Base-by-base conservation (phyloP, 35 echinoderm and acorn worm species). In the Acanthaster planci region DNA sequence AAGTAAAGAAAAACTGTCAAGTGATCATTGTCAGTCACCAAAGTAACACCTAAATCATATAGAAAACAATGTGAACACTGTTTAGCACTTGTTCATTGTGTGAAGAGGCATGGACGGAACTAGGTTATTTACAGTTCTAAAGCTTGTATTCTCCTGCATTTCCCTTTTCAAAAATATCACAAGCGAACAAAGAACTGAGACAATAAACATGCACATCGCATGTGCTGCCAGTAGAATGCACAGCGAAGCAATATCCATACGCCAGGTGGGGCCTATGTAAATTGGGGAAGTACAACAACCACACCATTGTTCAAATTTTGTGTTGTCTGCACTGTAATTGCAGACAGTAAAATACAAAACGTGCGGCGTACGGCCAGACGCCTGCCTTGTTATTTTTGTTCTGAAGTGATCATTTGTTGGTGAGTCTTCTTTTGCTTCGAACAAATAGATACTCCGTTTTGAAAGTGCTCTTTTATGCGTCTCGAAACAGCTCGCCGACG, bases 301-400 rank as follows among this genome's bases (percentile, higher is more conserved):
- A 4, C 42, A 47, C 42, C 12, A 47, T 47, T 47, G 42, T 47
- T 4, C 12, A 47, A 47, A n/a, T n/a, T 47, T 47, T 72, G 23
- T 72, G 18, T 31, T 34, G 64, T 72, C 64, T 27, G 10, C 1
- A 34, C 14, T 12, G 30, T 14, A 72, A 26, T 72, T 72, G 64
- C 30, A 72, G 64, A 72, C 19, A 72, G 64, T 72, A 27, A 72
- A 26, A 72, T 34, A 26, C 64, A 72, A 72, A 72, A 29, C n/a
- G 1, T 1, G 64, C 10, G 30, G 64, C 10, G 30, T 31, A 26
- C 14, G 26, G 34, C 64, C 22, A 26, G 14, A 72, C 64, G 18
- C 26, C 10, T 47, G 64, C 30, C 14, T 72, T 34, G 7, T 72
- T 72, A 10, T 34, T 14, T 31, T 72, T 72, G n/a, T 14, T 72